These are phyloP conservation scores for Drosophila punjabiensis DNA, from an alignment of 1,140 invertebrate species.

Conservation along the genomic window DNA sequence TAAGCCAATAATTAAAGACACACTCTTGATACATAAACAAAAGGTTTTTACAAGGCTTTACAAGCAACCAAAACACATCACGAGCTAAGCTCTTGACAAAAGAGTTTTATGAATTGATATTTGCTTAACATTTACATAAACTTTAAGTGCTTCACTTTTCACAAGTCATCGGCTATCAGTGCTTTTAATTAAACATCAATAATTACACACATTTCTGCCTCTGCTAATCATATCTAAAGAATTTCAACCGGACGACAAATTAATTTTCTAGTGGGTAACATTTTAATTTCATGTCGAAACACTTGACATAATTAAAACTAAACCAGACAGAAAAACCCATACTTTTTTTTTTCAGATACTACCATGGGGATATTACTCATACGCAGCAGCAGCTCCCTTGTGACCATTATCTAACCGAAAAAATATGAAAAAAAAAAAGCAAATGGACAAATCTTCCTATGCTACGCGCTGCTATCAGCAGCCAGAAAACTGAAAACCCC, in stretches of 20 bases:
- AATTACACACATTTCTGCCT: slow-evolving; percentile 13
- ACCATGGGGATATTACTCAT: slow-evolving; percentile 59
- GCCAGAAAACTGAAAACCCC: slow-evolving; percentile 43
- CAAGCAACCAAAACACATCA: neutral
- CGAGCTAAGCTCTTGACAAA: neutral
- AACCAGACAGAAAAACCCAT: neutral
- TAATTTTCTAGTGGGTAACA: slow-evolving; percentile 55
- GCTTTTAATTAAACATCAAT: slow-evolving; percentile 36
- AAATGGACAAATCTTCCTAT: slow-evolving; percentile 35
- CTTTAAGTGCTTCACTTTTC: neutral
- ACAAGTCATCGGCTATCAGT: slow-evolving; percentile 26
- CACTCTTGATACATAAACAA: slow-evolving; percentile 1
- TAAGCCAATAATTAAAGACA: slow-evolving; percentile 18
- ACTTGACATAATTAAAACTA: slow-evolving; percentile 77
- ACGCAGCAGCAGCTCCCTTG: slow-evolving; percentile 44
- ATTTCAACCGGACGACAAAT: slow-evolving; percentile 19
- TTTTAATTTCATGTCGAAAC: slow-evolving; percentile 80
- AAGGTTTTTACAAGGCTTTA: neutral
- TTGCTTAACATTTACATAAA: slow-evolving; percentile 10
- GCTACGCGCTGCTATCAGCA: slow-evolving; percentile 25
- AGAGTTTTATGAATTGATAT: neutral
- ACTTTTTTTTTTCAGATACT: slow-evolving; percentile 20
- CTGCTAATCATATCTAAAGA: slow-evolving; percentile 41
- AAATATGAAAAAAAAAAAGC: neutral
- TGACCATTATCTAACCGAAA: slow-evolving; percentile 41